Conservation (phyloP, 1,140 invertebrate genomes). For the Spodoptera litura region DNA sequence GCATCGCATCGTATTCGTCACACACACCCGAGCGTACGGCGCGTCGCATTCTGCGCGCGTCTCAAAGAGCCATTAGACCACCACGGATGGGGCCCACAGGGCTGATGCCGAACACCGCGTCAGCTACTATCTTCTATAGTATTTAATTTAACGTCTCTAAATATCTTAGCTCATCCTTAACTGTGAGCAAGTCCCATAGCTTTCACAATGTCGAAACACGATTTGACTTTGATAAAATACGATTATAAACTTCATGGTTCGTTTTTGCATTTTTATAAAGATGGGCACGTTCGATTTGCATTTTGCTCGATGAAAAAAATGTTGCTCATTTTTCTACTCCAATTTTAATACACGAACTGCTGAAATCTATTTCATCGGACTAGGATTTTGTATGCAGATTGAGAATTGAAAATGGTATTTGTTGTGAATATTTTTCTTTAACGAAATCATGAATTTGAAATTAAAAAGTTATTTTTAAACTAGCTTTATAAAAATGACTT, state of each 20-base stretch:
- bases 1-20: no score
- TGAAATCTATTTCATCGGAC: constrained; percentile 11
- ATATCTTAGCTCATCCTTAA: neutral
- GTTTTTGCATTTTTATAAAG: constrained; percentile 76
- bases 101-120: no score
- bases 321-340: constrained; percentile 17
- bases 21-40: no score
- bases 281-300: constrained; percentile 43
- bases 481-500: no score
- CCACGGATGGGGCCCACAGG: no score
- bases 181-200: constrained; percentile 45
- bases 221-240: constrained; percentile 81
- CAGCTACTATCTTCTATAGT: neutral
- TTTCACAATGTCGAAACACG: constrained; percentile 73
- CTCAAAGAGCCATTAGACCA: no score
- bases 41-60: no score
- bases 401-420: neutral
- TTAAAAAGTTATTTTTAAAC: no score
- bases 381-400: constrained; percentile 10
- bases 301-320: constrained; percentile 24
- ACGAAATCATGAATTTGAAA: no score
- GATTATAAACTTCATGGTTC: constrained; percentile 74
- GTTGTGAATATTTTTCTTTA: constrained; percentile 6
- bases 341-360: constrained; percentile 1
- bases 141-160: neutral